Conservation (phyloP, 2,888 invertebrate genomes). For the Amblyteles armatorius region DNA sequence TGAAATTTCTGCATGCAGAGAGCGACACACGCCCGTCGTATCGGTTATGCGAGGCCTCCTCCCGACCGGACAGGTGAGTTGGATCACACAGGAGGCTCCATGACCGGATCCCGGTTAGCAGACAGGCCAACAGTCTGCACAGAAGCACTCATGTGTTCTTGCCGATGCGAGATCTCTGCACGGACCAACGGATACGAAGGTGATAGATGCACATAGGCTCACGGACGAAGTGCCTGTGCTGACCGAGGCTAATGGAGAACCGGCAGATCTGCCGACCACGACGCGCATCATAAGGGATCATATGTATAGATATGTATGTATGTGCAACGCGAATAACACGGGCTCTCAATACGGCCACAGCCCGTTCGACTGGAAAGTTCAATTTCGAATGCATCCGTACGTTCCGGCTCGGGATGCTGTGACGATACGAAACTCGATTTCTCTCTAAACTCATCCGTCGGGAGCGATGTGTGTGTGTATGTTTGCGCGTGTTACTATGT, state of each 20-base stretch:
- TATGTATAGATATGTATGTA: neutral
- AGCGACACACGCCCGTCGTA: neutral
- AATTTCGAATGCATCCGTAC: conserved; percentile 49
- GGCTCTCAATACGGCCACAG: neutral
- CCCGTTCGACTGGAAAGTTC: conserved; percentile 44
- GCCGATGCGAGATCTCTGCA: neutral
- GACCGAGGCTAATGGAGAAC: conserved; percentile 23
- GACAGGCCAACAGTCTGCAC: conserved; percentile 12
- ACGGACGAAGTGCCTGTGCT: conserved; percentile 3
- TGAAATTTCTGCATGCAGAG: neutral
- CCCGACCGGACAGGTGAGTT: conserved; percentile 17
- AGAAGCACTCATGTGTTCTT: neutral
- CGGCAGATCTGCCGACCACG: conserved; percentile 10
- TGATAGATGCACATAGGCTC: conserved; percentile 20
- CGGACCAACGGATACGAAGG: conserved; percentile 26
- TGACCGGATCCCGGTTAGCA: neutral
- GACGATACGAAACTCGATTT: conserved; percentile 41
- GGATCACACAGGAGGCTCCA: neutral
- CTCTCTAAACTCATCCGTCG: conserved; percentile 5
- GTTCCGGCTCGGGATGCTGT: conserved; percentile 4
- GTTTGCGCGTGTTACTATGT: neutral
- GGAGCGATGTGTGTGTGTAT: neutral
- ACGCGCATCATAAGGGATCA: conserved; percentile 3
- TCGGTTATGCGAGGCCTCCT: neutral
- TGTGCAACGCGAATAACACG: conserved; percentile 19